Conservation (phyloP, 2,113 vertebrate genomes). For the Herpailurus yagouaroundi region DNA sequence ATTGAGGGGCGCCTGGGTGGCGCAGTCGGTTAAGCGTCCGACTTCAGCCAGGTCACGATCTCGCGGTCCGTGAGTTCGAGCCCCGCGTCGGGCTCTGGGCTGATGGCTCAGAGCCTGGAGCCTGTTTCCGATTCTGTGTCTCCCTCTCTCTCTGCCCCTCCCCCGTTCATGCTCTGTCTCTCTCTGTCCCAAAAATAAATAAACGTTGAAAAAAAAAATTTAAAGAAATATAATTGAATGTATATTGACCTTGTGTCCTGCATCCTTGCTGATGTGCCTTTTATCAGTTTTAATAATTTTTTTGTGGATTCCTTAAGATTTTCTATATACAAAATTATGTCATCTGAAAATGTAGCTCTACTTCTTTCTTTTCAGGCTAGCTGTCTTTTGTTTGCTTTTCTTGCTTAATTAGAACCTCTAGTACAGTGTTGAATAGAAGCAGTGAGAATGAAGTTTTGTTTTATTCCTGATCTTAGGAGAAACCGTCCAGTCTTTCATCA, state of each 20-base stretch:
- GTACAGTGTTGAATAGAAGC: neutral
- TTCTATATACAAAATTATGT: neutral
- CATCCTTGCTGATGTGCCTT: neutral
- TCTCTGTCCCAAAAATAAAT: too few species aligned
- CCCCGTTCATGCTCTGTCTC: too few species aligned
- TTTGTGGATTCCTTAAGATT: conserved; percentile 39
- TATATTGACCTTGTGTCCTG: neutral
- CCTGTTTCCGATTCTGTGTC: too few species aligned
- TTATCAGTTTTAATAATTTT: neutral
- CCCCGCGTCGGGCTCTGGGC: too few species aligned
- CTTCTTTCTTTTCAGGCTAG: neutral
- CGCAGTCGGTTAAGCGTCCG: too few species aligned
- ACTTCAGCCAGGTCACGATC: too few species aligned
- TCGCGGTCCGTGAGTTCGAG: too few species aligned
- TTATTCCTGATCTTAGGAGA: neutral
- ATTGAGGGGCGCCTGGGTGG: neutral
- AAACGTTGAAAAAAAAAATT: too few species aligned
- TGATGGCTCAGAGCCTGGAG: too few species aligned
- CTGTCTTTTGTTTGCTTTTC: neutral
- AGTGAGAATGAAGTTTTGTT: neutral
- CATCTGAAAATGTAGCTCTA: neutral
- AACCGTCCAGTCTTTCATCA: neutral
- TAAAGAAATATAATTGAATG: neutral
- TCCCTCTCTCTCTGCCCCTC: too few species aligned
- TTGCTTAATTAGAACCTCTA: neutral